Evolutionary conservation across 2,797 vertebrate genomes (phyloP).

Genomic region (Prunella strophiata): DNA sequence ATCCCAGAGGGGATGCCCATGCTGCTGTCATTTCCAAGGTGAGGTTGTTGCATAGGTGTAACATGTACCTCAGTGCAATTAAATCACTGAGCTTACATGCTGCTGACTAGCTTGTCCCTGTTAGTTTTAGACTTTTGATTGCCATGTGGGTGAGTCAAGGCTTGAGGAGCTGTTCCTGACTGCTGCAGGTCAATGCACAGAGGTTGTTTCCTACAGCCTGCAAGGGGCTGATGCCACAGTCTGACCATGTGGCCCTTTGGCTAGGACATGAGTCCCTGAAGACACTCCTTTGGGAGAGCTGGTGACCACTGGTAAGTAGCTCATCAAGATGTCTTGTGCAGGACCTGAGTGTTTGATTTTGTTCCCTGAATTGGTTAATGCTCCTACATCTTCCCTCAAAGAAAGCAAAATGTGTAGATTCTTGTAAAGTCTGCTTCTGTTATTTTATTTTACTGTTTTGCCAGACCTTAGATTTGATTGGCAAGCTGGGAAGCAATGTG

Average conservation of each 20-base stretch:
- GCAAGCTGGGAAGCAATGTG: background rate
- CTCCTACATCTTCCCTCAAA: background rate
- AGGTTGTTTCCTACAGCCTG: background rate
- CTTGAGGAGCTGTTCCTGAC: background rate
- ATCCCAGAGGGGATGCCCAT: background rate
- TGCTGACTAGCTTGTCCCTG: background rate
- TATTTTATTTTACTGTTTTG: background rate
- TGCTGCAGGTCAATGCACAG: background rate
- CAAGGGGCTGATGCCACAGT: background rate
- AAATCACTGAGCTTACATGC: background rate
- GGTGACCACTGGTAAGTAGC: conserved; percentile 28
- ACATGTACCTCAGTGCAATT: background rate
- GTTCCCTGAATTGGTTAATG: background rate
- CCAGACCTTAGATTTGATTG: background rate
- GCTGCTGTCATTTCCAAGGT: background rate
- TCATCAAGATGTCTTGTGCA: background rate
- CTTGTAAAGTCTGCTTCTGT: background rate
- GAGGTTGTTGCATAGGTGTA: background rate
- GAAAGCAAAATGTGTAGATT: background rate
- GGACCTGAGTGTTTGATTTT: background rate
- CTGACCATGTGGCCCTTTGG: background rate
- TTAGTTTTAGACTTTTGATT: background rate
- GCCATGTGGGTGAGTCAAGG: background rate
- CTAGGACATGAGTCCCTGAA: background rate
- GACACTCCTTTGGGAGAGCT: background rate